These are phyloP conservation scores for Icerya purchasi DNA, from an alignment of 2,888 invertebrate species.

Conservation along the genomic window DNA sequence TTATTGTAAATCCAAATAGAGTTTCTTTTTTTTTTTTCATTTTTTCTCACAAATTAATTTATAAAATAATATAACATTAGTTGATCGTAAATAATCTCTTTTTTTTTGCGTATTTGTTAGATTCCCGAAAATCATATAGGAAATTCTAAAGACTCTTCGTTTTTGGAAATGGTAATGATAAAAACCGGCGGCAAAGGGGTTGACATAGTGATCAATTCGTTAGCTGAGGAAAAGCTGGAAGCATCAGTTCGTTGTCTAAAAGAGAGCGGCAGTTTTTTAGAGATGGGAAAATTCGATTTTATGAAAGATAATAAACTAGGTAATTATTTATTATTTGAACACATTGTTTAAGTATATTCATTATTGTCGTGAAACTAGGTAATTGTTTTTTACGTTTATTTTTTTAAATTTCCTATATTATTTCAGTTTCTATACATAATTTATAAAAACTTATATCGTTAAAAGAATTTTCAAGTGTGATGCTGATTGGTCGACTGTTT, in stretches of 20 bases:
- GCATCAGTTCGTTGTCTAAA: conserved; percentile 42
- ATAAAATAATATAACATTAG: no score
- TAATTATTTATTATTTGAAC: no score
- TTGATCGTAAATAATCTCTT: no score
- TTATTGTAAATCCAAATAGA: no score
- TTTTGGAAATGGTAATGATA: conserved; percentile 61
- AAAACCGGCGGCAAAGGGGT: conserved; percentile 72
- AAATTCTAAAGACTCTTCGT: conserved; percentile 65
- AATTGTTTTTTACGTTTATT: no score
- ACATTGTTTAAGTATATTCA: no score
- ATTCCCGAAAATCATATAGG: conserved; percentile 46
- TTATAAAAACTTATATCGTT: background rate
- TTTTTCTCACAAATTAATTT: no score
- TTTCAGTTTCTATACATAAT: no score
- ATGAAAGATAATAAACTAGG: conserved; percentile 38
- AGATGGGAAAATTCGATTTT: conserved; percentile 70
- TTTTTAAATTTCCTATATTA: no score
- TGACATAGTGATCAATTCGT: conserved; percentile 71
- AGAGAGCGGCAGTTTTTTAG: conserved; percentile 44
- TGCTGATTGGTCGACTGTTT: no score
- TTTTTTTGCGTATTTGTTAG: no score
- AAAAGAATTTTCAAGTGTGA: conserved; percentile 17
- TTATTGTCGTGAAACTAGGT: background rate
- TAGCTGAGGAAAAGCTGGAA: conserved; percentile 73
- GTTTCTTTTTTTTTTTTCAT: no score